These are phyloP conservation scores for Ormyrus nitidulus DNA, from an alignment of 2,888 invertebrate species.

Conservation along the genomic window DNA sequence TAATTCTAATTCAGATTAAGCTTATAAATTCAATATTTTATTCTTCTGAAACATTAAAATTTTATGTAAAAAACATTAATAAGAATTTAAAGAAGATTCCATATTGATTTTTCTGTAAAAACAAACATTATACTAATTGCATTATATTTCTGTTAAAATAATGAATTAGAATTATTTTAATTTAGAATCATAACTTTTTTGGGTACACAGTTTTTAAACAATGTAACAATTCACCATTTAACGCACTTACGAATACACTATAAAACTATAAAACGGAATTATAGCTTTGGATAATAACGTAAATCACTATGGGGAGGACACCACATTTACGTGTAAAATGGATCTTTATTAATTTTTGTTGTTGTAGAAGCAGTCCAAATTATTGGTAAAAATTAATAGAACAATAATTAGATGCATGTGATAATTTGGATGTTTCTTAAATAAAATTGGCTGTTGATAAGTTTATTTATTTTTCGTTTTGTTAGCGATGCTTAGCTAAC, in stretches of 20 bases:
- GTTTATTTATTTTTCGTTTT: background rate
- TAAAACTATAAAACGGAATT: background rate
- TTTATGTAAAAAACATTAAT: no score
- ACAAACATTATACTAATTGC: background rate
- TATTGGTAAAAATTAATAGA: background rate
- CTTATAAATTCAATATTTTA: no score
- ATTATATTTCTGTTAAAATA: background rate
- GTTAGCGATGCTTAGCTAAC: constrained; percentile 8
- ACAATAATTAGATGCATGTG: background rate
- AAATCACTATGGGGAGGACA: background rate
- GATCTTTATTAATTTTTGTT: no score
- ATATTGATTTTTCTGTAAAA: background rate
- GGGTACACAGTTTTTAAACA: constrained; percentile 39
- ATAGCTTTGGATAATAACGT: background rate
- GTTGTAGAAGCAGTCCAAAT: background rate
- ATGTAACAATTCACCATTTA: constrained; percentile 43
- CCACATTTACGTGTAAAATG: background rate
- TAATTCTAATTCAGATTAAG: constrained; percentile 19
- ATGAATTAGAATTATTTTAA: constrained; percentile 34
- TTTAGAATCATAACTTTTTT: constrained; percentile 12
- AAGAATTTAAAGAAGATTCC: no score
- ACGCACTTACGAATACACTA: constrained; percentile 29
- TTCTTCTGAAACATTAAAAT: no score
- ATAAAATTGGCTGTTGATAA: background rate
- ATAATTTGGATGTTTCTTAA: background rate